phyloP scores from a whole-genome alignment of 2,888 invertebrate genomes.

The Stenolophus ochropezus region DNA sequence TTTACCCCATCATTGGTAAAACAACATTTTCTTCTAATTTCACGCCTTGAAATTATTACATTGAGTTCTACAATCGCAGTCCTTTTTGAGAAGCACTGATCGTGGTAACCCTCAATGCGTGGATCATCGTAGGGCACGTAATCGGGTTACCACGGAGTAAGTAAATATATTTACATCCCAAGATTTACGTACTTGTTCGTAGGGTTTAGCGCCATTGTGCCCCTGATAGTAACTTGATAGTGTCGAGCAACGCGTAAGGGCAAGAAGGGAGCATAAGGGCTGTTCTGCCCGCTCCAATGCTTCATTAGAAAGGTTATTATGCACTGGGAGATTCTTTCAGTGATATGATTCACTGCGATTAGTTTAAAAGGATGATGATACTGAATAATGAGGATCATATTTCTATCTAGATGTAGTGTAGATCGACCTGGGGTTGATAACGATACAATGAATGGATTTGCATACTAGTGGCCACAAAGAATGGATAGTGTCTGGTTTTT shows the following conservation, averaged over 20 bases:
- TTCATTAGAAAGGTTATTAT: slow-evolving; percentile 40
- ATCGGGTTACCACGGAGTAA: slow-evolving; percentile 47
- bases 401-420: neutral
- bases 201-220: slow-evolving; percentile 13
- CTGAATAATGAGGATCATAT: slow-evolving; percentile 31
- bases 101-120: neutral
- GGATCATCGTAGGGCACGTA: slow-evolving; percentile 44
- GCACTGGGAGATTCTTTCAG: neutral
- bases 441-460: slow-evolving; percentile 15
- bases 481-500: neutral
- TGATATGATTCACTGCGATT: slow-evolving; percentile 30
- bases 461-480: slow-evolving; percentile 1
- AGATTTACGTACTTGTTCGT: slow-evolving; percentile 31
- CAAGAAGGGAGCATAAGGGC: slow-evolving; percentile 18
- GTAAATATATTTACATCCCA: slow-evolving; percentile 53
- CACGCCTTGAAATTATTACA: no score
- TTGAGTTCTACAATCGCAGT: neutral
- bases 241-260: slow-evolving; percentile 9
- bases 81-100: neutral
- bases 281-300: neutral
- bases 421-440: slow-evolving; percentile 4
- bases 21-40: no score
- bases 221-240: slow-evolving; percentile 36
- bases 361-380: slow-evolving; percentile 36
- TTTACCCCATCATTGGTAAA: no score